These are phyloP conservation scores for Acinonyx jubatus DNA, from an alignment of 2,113 vertebrate genomes.

Conservation along the genomic window DNA sequence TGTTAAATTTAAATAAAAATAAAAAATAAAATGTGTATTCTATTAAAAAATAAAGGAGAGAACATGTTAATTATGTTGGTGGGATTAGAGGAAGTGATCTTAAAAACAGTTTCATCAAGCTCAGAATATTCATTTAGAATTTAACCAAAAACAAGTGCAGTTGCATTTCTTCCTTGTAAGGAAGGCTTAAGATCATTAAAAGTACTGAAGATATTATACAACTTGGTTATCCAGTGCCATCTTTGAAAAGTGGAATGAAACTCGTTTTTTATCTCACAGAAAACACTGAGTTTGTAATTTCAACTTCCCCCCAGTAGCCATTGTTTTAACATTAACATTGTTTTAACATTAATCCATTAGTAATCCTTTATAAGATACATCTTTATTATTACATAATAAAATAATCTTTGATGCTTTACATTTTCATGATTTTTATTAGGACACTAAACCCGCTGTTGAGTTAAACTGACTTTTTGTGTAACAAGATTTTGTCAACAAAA, in stretches of 20 bases:
- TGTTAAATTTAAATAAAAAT: too few relatives aligned
- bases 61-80: background rate
- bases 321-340: background rate
- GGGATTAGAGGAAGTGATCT: background rate
- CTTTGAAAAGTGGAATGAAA: background rate
- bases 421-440: background rate
- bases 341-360: background rate
- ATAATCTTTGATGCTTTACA: background rate
- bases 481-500: background rate
- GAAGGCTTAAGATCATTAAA: background rate
- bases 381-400: background rate
- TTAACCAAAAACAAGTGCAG: background rate
- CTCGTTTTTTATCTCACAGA: background rate
- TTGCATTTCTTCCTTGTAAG: background rate
- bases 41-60: too few relatives aligned
- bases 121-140: background rate
- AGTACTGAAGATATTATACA: background rate
- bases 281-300: background rate
- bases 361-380: background rate
- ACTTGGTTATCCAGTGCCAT: background rate
- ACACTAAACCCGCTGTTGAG: background rate
- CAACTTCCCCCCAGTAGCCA: background rate
- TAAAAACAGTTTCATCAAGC: background rate
- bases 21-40: too few relatives aligned
- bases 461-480: background rate